These are phyloP conservation scores for Bombus huntii DNA, from an alignment of 1,140 invertebrate genomes.

Conservation along the genomic window DNA sequence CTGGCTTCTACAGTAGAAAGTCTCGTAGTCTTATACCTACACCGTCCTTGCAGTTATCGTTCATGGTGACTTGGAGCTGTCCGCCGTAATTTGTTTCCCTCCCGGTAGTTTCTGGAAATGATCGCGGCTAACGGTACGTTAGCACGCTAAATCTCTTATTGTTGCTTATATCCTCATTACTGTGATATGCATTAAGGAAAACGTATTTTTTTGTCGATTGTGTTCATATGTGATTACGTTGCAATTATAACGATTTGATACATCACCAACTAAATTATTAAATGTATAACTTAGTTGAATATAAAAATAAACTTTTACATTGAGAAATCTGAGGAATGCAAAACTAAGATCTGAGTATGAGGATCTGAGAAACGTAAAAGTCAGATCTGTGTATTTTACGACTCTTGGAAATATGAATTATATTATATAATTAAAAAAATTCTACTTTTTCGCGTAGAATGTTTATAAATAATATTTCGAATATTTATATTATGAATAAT, in stretches of 20 bases:
- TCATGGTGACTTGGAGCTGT: neutral
- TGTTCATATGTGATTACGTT: neutral
- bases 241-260: neutral
- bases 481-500: too few relatives aligned
- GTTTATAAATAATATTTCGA: too few relatives aligned
- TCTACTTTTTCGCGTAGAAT: too few relatives aligned
- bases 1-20: fast-evolving
- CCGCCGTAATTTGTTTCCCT: neutral
- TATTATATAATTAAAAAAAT: too few relatives aligned
- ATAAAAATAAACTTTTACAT: too few relatives aligned
- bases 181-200: neutral
- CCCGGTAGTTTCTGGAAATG: neutral
- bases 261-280: neutral
- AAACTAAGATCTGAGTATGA: too few relatives aligned
- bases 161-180: neutral
- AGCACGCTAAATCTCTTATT: neutral
- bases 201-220: neutral
- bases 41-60: neutral
- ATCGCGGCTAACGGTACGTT: fast-evolving
- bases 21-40: neutral
- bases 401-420: too few relatives aligned
- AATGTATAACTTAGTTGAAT: neutral
- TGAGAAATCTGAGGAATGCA: too few relatives aligned
- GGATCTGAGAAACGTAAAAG: too few relatives aligned
- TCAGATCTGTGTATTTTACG: too few relatives aligned